Conservation (phyloP, 2,888 invertebrate genomes). For the Idaea dimidiata region DNA sequence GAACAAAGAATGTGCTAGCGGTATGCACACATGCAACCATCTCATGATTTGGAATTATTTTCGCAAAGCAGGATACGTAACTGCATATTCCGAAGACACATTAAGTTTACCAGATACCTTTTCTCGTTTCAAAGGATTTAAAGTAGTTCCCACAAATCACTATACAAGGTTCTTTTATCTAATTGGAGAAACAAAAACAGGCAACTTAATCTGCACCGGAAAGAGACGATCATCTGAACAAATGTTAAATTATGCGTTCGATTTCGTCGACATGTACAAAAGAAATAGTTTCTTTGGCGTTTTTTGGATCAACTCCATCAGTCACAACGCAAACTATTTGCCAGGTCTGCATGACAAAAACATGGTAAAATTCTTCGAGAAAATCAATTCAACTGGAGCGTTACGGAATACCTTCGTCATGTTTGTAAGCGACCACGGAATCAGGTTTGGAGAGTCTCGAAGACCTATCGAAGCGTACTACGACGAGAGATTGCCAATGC, state of each 20-base stretch:
- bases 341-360: conserved; percentile 83
- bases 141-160: conserved; percentile 87
- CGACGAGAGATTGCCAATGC: conserved; percentile 88
- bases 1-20: conserved; percentile 68
- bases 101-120: conserved; percentile 84
- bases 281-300: conserved; percentile 85
- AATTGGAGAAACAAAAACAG: conserved; percentile 78
- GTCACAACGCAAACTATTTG: conserved; percentile 84
- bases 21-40: conserved; percentile 83
- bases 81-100: conserved; percentile 89
- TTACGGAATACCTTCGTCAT: conserved; percentile 84
- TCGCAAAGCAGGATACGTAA: conserved; percentile 84
- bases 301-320: conserved; percentile 88
- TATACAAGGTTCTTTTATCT: conserved; percentile 87
- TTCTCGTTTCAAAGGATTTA: conserved; percentile 81
- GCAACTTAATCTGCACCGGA: conserved; percentile 61
- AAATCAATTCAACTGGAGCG: conserved; percentile 73
- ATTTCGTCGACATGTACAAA: conserved; percentile 82
- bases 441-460: conserved; percentile 85
- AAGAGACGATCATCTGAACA: conserved; percentile 82
- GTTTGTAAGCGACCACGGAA: conserved; percentile 89
- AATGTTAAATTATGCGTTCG: conserved; percentile 83
- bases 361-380: conserved; percentile 76
- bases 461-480: conserved; percentile 86
- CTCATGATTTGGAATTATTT: conserved; percentile 89